phyloP scores from a whole-genome alignment of 2,797 vertebrate genomes.

The Hippocampus kuda region DNA sequence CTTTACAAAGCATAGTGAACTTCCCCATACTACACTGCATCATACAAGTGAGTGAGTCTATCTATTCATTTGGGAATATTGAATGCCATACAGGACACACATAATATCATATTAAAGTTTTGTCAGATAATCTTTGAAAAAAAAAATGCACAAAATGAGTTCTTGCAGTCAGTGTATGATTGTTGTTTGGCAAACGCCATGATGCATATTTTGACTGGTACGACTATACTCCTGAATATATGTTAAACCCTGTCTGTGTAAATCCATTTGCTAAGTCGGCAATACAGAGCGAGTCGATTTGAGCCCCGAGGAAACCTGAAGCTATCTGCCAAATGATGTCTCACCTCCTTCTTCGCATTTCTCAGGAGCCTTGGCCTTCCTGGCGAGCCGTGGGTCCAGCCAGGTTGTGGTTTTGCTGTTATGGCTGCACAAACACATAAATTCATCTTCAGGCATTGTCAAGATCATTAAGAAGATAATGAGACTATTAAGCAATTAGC shows the following conservation, averaged over 20 bases:
- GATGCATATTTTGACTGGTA: too few species aligned
- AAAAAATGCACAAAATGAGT: too few species aligned
- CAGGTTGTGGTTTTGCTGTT: slow-evolving; percentile 98
- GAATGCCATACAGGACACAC: too few species aligned
- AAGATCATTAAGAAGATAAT: slow-evolving; percentile 5
- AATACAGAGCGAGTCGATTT: not conserved
- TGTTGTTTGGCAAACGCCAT: too few species aligned
- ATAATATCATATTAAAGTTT: too few species aligned
- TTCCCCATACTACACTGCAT: too few species aligned
- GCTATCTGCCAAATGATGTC: slow-evolving; percentile 15
- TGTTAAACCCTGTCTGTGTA: not conserved
- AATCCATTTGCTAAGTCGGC: not conserved
- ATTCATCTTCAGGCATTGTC: slow-evolving; percentile 11
- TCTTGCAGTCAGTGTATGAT: too few species aligned
- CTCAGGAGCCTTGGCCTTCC: slow-evolving; percentile 94
- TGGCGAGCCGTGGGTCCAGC: slow-evolving; percentile 93
- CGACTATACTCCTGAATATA: too few species aligned
- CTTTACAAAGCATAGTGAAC: too few species aligned
- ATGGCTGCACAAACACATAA: slow-evolving; percentile 70
- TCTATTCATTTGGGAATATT: too few species aligned
- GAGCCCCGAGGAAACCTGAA: not conserved
- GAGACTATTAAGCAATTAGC: slow-evolving; percentile 20
- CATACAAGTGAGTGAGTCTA: too few species aligned
- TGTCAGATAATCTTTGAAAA: too few species aligned
- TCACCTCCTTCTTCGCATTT: slow-evolving; percentile 97